Evolutionary conservation across 2,888 invertebrate species (phyloP).

Genomic region (Hyposoter didymator): DNA sequence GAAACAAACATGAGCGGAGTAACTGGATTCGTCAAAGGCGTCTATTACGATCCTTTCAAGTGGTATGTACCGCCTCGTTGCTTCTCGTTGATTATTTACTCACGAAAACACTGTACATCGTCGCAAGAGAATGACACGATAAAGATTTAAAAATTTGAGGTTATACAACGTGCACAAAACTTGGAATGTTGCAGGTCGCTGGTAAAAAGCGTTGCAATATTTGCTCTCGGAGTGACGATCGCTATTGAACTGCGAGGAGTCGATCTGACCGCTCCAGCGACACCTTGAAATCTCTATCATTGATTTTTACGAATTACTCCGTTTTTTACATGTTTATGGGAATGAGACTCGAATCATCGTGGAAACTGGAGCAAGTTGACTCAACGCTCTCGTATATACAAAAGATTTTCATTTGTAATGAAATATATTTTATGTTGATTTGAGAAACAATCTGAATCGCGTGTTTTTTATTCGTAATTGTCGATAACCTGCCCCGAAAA

Average conservation of each 20-base stretch:
- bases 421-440: slow-evolving; percentile 24
- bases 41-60: slow-evolving; percentile 92
- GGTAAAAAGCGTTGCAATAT: slow-evolving; percentile 92
- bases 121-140: too few relatives aligned
- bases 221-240: slow-evolving; percentile 90
- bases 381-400: slow-evolving; percentile 6
- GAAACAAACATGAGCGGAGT: slow-evolving; percentile 66
- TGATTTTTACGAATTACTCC: not conserved
- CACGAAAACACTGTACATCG: not conserved
- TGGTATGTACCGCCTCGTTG: slow-evolving; percentile 86
- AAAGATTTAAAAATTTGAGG: slow-evolving; percentile 1
- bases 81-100: slow-evolving; percentile 55
- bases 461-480: not conserved
- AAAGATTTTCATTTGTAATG: slow-evolving; percentile 7
- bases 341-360: not conserved
- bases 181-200: slow-evolving; percentile 88
- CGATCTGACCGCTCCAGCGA: slow-evolving; percentile 89
- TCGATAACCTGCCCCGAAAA: not conserved
- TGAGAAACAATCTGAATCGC: not conserved
- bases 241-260: slow-evolving; percentile 92
- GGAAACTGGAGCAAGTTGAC: not conserved
- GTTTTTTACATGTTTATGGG: not conserved
- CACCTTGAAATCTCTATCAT: slow-evolving; percentile 49
- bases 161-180: slow-evolving; percentile 47
- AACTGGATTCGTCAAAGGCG: slow-evolving; percentile 85